A percentile compares a stretch with the other conserved stretches of the same genome.
Evolutionary conservation across 2,113 vertebrate species (phyloP).

Genomic region (Falcunculus frontatus): DNA sequence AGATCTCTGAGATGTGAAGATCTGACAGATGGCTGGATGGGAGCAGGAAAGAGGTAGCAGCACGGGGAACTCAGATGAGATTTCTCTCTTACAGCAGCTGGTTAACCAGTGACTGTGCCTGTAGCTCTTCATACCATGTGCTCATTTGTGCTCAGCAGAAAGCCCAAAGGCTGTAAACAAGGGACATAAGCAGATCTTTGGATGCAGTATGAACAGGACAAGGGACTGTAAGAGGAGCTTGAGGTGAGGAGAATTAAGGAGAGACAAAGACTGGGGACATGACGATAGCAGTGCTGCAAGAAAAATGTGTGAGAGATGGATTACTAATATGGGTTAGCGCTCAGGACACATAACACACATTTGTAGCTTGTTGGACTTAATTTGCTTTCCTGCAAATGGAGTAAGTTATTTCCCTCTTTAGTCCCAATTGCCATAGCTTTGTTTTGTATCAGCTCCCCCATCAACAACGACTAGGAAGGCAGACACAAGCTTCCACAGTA

Average conservation of each 20-base stretch:
- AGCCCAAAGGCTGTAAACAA: background rate
- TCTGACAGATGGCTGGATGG: background rate
- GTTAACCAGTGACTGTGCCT: background rate
- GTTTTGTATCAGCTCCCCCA: background rate
- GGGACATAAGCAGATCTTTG: background rate
- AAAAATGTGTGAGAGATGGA: background rate
- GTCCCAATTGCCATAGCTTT: background rate
- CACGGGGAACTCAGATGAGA: background rate
- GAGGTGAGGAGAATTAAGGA: background rate
- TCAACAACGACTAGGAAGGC: background rate
- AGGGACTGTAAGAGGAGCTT: background rate
- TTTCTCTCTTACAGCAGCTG: background rate
- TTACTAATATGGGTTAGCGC: background rate
- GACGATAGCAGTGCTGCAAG: background rate
- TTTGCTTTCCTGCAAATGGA: background rate
- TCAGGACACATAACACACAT: background rate
- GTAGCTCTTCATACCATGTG: background rate
- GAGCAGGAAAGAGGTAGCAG: background rate
- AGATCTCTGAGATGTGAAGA: background rate
- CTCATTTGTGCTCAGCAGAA: background rate
- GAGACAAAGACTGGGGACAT: background rate
- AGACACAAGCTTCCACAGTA: background rate
- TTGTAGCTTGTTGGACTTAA: background rate
- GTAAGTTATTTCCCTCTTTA: background rate
- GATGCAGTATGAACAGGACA: background rate